Evolutionary conservation across 2,888 invertebrate species (phyloP).

Genomic region (Dyspetes luteomarginatus): DNA sequence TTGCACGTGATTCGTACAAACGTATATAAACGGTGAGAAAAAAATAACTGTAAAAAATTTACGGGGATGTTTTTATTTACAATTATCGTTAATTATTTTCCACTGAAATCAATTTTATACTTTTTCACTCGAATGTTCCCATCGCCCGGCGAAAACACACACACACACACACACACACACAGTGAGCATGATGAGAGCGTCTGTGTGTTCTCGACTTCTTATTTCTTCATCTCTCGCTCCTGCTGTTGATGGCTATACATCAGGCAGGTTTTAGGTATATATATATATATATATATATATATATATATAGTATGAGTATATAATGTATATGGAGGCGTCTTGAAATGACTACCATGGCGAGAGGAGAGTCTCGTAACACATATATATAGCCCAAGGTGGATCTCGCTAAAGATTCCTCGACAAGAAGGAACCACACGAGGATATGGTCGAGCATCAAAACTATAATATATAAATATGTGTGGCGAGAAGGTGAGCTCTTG

Average conservation of each 20-base stretch:
- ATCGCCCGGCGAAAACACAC: neutral
- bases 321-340: neutral
- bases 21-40: no score
- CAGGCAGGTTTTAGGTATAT: conserved; percentile 27
- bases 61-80: no score
- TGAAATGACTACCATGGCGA: conserved; percentile 23
- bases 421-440: conserved; percentile 26
- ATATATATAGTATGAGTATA: no score
- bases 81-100: no score
- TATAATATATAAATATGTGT: no score
- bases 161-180: neutral
- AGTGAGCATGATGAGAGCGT: neutral
- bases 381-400: conserved; percentile 7
- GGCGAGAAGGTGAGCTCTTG: no score
- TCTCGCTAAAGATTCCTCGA: conserved; percentile 11
- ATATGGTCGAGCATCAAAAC: conserved; percentile 15
- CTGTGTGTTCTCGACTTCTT: conserved; percentile 22
- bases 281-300: neutral
- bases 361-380: conserved; percentile 26
- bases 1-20: no score
- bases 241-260: conserved; percentile 10
- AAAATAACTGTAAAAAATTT: no score
- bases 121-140: neutral
- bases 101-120: no score
- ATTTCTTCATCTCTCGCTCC: conserved; percentile 55